Evolutionary conservation across 2,113 vertebrate species (phyloP).

Genomic region (Agapornis roseicollis): DNA sequence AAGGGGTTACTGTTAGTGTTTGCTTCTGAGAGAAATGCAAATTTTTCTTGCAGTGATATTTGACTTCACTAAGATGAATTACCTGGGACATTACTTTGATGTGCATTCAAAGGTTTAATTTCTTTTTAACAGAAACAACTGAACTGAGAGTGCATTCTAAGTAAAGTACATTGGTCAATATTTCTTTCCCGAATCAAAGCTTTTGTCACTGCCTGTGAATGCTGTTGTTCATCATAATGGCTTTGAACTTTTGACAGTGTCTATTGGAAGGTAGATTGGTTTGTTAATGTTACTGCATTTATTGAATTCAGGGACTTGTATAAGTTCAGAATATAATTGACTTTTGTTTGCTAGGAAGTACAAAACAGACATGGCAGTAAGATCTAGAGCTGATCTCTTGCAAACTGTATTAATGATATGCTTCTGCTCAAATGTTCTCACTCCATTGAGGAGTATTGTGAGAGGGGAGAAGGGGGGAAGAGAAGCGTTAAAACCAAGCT

Average conservation of each 20-base stretch:
- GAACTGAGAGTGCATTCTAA: constrained; percentile 9
- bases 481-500: neutral
- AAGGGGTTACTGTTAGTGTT: neutral
- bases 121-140: constrained; percentile 31
- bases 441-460: neutral
- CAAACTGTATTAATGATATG: neutral
- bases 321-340: constrained; percentile 35
- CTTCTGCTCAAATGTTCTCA: neutral
- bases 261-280: constrained; percentile 20
- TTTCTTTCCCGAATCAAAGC: constrained; percentile 39
- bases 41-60: constrained; percentile 15
- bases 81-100: constrained; percentile 43
- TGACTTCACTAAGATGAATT: constrained; percentile 12
- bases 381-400: neutral
- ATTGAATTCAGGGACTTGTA: constrained; percentile 9
- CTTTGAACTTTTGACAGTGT: constrained; percentile 51
- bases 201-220: neutral
- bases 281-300: constrained; percentile 31
- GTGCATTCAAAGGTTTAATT: constrained; percentile 45
- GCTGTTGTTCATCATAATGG: constrained; percentile 14
- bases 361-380: neutral
- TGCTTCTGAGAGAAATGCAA: constrained; percentile 18
- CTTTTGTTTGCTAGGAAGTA: constrained; percentile 9
- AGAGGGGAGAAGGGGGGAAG: neutral
- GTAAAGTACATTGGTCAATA: constrained; percentile 7